Evolutionary conservation across 2,797 vertebrate genomes (phyloP).

Genomic region (Chloroceryle amazona): DNA sequence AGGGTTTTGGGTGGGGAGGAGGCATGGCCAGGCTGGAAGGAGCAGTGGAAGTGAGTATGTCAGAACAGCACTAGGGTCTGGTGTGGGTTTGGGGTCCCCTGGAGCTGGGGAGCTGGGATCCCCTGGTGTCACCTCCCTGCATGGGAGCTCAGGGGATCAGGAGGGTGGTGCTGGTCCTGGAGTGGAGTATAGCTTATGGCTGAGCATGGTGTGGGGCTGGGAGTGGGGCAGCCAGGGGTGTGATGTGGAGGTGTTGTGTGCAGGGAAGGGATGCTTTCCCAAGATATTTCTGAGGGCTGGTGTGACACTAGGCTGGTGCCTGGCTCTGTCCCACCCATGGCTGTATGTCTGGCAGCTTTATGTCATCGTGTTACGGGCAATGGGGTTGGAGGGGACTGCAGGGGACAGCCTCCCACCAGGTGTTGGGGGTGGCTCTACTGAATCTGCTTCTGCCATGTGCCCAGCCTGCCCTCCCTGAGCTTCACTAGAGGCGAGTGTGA

Average conservation of each 20-base stretch:
- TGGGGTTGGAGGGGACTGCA: neutral
- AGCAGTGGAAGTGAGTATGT: neutral
- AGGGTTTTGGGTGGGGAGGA: neutral
- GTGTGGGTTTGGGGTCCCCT: neutral
- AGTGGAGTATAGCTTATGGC: accelerated
- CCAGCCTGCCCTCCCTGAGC: neutral
- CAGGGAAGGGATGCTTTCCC: neutral
- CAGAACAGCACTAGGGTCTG: neutral
- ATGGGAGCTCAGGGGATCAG: accelerated
- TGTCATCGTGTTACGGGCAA: neutral
- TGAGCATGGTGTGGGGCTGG: accelerated
- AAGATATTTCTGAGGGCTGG: neutral
- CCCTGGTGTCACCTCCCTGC: neutral
- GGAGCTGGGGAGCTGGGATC: neutral
- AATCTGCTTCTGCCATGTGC: neutral
- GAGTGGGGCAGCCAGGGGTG: neutral
- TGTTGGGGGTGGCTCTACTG: accelerated
- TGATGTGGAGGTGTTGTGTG: accelerated
- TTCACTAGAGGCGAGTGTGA: neutral
- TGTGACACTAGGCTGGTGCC: neutral
- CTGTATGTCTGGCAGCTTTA: accelerated
- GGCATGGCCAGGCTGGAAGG: neutral
- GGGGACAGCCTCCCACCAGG: neutral
- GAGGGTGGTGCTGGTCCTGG: neutral
- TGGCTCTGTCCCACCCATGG: neutral